These are phyloP conservation scores for Platichthys flesus DNA, from an alignment of 2,113 vertebrate genomes.

Conservation along the genomic window DNA sequence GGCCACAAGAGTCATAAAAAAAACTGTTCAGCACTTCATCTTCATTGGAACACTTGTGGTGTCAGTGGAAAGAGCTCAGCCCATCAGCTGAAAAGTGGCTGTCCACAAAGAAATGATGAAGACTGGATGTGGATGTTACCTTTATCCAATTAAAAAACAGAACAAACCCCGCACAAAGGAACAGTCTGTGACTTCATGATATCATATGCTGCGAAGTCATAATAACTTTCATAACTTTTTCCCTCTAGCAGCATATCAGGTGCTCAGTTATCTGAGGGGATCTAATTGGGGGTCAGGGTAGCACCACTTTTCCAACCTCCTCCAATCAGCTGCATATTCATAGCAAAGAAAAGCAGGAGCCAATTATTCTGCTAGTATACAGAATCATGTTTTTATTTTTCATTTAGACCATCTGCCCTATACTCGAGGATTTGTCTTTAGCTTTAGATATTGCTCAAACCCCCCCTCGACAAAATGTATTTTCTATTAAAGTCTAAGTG, in stretches of 20 bases:
- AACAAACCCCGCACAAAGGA: not conserved
- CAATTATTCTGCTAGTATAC: not conserved
- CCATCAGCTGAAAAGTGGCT: not conserved
- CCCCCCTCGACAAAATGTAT: too few species aligned
- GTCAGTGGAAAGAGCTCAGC: not conserved
- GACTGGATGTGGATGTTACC: not conserved
- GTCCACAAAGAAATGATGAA: not conserved
- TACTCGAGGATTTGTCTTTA: not conserved
- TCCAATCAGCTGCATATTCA: not conserved
- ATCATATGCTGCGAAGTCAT: not conserved
- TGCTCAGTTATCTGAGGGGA: too few species aligned
- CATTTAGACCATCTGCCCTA: too few species aligned
- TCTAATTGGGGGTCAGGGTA: not conserved
- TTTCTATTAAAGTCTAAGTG: too few species aligned
- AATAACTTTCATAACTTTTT: not conserved
- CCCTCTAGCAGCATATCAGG: not conserved
- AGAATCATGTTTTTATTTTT: not conserved
- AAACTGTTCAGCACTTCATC: not conserved
- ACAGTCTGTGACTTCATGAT: not conserved
- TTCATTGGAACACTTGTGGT: slow-evolving; percentile 17
- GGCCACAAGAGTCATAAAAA: slow-evolving; percentile 18
- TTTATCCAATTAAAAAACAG: not conserved
- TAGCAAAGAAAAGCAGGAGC: not conserved
- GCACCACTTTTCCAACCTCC: not conserved
- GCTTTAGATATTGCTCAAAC: not conserved